These are phyloP conservation scores for Dipodomys ordii DNA, from an alignment of 2,113 vertebrate species.

Conservation along the genomic window DNA sequence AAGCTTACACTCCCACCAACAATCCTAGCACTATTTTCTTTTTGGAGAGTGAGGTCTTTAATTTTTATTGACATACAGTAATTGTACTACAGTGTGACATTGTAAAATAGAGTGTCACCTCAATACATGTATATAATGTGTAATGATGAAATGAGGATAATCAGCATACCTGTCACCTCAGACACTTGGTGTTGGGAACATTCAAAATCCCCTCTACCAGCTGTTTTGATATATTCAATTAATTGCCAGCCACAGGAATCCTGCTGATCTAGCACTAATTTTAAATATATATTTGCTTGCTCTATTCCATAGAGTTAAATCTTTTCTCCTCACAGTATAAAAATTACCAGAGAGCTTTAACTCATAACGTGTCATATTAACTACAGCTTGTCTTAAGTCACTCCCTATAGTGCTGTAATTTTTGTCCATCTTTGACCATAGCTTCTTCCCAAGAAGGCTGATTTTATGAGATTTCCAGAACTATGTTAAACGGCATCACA, in stretches of 20 bases:
- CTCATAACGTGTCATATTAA: conserved; percentile 23
- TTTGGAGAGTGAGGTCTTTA: neutral
- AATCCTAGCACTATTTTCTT: no score
- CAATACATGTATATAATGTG: neutral
- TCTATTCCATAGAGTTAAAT: neutral
- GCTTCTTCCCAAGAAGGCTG: conserved; percentile 46
- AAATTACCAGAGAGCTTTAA: conserved; percentile 48
- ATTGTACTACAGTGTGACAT: neutral
- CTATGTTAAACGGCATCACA: conserved; percentile 55
- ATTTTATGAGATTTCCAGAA: conserved; percentile 65
- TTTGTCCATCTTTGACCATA: conserved; percentile 63
- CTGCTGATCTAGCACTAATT: no score
- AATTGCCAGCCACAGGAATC: neutral
- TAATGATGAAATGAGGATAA: neutral
- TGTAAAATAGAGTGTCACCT: neutral
- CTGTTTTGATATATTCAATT: neutral
- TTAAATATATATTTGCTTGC: neutral
- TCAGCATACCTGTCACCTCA: neutral
- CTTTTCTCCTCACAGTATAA: neutral
- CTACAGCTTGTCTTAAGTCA: conserved; percentile 40
- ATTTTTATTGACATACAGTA: neutral
- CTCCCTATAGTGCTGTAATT: neutral
- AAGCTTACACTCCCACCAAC: no score
- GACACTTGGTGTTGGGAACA: neutral
- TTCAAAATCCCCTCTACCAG: neutral